Evolutionary conservation across 2,888 invertebrate genomes (phyloP).

Genomic region (Napeogenes sylphis): DNA sequence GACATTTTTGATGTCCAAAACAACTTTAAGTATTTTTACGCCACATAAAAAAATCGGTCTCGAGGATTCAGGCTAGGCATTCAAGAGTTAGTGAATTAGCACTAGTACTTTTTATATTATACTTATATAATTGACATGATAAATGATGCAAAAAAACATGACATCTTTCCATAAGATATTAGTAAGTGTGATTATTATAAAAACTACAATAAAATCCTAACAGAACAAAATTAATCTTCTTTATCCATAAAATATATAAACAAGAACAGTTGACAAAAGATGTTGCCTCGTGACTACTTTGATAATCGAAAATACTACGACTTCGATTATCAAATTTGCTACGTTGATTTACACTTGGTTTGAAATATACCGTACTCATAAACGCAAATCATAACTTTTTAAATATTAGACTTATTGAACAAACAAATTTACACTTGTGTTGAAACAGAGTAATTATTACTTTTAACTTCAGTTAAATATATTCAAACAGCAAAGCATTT

Average conservation of each 20-base stretch:
- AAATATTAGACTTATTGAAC: not conserved
- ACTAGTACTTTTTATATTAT: too few relatives aligned
- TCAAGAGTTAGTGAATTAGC: too few relatives aligned
- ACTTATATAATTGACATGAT: too few relatives aligned
- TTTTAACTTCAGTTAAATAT: not conserved
- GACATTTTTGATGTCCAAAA: too few relatives aligned
- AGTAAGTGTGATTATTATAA: too few relatives aligned
- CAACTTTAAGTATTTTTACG: too few relatives aligned
- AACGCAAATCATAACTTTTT: not conserved
- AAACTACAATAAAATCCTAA: slow-evolving; percentile 68
- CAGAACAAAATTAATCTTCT: slow-evolving; percentile 75
- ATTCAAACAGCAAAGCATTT: too few relatives aligned
- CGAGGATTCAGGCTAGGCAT: too few relatives aligned
- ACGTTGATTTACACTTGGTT: slow-evolving; percentile 15
- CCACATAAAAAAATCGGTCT: too few relatives aligned
- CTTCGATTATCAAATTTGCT: slow-evolving; percentile 49
- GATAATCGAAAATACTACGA: slow-evolving; percentile 34
- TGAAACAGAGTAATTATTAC: not conserved
- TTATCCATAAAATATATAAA: slow-evolving; percentile 74
- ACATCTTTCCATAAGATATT: too few relatives aligned
- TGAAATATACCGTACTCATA: not conserved
- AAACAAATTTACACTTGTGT: not conserved
- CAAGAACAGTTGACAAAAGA: slow-evolving; percentile 74
- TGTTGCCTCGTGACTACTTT: slow-evolving; percentile 52
- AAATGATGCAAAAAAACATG: too few relatives aligned